Conservation (phyloP, 2,797 vertebrate species). For the Arnoldichthys spilopterus region DNA sequence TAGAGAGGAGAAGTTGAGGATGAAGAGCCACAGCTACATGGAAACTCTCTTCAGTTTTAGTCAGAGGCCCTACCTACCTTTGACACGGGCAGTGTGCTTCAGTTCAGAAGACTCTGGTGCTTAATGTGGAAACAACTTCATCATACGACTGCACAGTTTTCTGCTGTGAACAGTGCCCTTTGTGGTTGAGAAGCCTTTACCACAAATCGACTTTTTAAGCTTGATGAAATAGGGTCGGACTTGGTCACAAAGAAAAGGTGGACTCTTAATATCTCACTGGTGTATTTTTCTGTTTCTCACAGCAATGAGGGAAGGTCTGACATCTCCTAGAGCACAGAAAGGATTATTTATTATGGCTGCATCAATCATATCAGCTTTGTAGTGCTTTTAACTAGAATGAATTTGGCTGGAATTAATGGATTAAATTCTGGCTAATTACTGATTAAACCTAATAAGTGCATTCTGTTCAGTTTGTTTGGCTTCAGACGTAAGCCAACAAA, state of each 20-base stretch:
- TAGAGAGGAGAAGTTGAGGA: constrained; percentile 1
- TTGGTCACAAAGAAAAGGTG: background rate
- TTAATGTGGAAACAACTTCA: background rate
- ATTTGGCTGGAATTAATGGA: background rate
- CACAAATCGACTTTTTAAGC: background rate
- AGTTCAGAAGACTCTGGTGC: constrained; percentile 23
- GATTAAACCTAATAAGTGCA: background rate
- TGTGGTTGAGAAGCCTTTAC: background rate
- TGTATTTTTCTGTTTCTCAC: constrained; percentile 70
- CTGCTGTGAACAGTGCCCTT: background rate
- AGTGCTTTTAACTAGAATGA: constrained; percentile 1
- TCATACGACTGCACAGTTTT: background rate
- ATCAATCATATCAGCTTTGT: background rate
- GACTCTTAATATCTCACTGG: constrained; percentile 3
- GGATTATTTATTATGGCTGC: constrained; percentile 44
- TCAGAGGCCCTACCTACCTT: constrained; percentile 20
- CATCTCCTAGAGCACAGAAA: constrained; percentile 74
- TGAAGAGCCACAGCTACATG: constrained; percentile 12
- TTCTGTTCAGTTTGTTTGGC: background rate
- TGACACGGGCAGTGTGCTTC: constrained; percentile 30
- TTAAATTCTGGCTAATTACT: background rate
- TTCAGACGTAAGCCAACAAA: background rate
- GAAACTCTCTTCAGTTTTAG: constrained; percentile 1
- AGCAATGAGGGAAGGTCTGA: constrained; percentile 71
- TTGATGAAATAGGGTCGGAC: constrained; percentile 6